Base-by-base conservation (phyloP, 2,113 vertebrate genomes). In the Puntigrus tetrazona region DNA sequence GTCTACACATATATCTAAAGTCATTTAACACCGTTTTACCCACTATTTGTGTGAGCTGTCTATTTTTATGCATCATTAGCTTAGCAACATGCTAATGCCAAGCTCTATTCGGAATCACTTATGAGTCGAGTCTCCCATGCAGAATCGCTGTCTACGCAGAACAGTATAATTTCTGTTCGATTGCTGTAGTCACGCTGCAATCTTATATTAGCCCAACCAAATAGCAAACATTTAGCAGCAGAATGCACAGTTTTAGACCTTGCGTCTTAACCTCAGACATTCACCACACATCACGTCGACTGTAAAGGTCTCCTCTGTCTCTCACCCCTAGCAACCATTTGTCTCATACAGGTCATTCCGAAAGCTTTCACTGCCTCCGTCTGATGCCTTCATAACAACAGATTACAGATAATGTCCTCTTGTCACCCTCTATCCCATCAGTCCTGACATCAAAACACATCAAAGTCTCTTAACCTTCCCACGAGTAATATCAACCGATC, bases 311-410 rank as follows among this genome's bases (percentile, higher is more conserved):
- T 73, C 31, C 27, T 18, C 47, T 50, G 73, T 69, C 16, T 84
- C 25, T 80, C 55, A 74, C 57, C 63, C 11, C 1, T 16, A 2
- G 29, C 25, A 34, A 31, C 13, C 45, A 63, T 72, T 73, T 74
- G 57, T 79, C 55, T 63, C 29, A 50, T 63, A 55, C 29, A 61
- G 65, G 75, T 52, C 75, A 65, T 74, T 57, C 59, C 36, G 25
- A 38, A 72, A 61, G 70, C 78, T 80, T 75, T 77, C 65, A 85
- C 36, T 18, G n/a, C 29, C 25, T 45, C 29, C 18, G 43, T 73
- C 36, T 84, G 78, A 89, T 84, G 78, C 52, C 84, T 87, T 84
- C 50, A 86, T 84, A 84, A 87, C 74, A 87, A 84, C 74, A 86
- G 73, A 87, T 84, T 82, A 87, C 43, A 87, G 55, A 86, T 89